Evolutionary conservation across 2,113 vertebrate species (phyloP), one percentile per base, ranked within the genome.

Genomic region (Monarcha castaneiventris): DNA sequence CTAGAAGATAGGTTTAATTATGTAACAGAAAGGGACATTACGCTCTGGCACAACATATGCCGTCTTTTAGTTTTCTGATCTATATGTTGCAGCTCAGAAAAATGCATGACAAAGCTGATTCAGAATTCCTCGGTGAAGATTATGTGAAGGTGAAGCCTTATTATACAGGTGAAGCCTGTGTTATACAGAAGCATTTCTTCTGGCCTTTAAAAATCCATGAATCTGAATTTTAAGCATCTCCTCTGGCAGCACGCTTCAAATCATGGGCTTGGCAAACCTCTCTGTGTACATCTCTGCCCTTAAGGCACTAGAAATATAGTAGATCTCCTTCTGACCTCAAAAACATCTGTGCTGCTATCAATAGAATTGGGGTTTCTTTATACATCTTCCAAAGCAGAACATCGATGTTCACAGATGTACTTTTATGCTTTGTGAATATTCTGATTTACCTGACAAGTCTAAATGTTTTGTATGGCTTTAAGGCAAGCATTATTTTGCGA

Each of bases 221-320:
- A 83, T 92, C 79, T 96, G 85, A 74, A 81, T 92, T 96, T 84
- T 78, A 92, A 95, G 54, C 54, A 75, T 77, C 56, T 88, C 68
- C 37, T 82, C 55, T 79, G 72, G 78, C 78, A 91, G 54, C 32
- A 48, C 10, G 7, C 61, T 82, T 96, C 84, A 93, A 90, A 90
- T 90, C 68, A 78, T 74, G 83, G 90, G 16, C 75, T 94, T 93
- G 77, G 56, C 46, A 93, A 74, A 68, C 59, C 51, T 85, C 46
- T 81, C 59, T 56, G 79, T 80, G 27, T 71, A 72, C 43, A 56
- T 92, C 59, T 73, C 2, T 94, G 82, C 82, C 90, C 87, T 83
- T 76, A 94, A 93, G 74, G 66, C 74, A 83, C 54, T 73, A 56
- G 84, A 89, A 94, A 87, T 58, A 32, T 0, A 78, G 19, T 49